phyloP scores from a whole-genome alignment of 2,113 vertebrate species.

The Sula dactylatra region DNA sequence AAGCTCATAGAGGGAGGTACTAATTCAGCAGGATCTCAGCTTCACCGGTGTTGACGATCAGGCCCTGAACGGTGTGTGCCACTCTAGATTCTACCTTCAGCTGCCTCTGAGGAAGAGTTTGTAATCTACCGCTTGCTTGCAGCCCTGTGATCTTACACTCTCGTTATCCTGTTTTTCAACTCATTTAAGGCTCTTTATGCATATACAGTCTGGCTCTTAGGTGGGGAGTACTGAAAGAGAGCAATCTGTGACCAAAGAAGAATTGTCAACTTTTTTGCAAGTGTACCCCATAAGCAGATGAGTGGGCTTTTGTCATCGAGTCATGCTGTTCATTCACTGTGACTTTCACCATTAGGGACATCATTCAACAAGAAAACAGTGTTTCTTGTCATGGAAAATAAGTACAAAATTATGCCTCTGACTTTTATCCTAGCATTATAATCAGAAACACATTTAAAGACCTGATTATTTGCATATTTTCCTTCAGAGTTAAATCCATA shows the following conservation, averaged over 20 bases:
- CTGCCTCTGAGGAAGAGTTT: background rate
- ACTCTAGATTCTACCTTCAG: background rate
- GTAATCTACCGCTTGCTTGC: background rate
- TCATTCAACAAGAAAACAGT: conserved; percentile 38
- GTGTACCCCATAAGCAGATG: background rate
- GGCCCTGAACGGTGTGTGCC: background rate
- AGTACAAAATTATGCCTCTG: conserved; percentile 53
- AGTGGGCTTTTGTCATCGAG: background rate
- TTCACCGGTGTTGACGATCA: background rate
- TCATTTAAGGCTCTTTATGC: background rate
- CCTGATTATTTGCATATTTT: conserved; percentile 81
- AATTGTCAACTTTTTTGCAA: background rate
- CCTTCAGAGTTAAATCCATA: conserved; percentile 78
- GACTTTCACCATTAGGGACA: background rate
- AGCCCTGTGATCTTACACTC: background rate
- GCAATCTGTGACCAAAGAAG: background rate
- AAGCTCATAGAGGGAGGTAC: background rate
- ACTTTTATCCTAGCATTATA: conserved; percentile 73
- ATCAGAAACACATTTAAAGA: conserved; percentile 74
- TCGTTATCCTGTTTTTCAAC: background rate
- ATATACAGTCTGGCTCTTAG: background rate
- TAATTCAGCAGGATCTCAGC: background rate
- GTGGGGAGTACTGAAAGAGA: background rate
- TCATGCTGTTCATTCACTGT: background rate
- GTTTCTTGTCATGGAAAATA: conserved; percentile 53